phyloP scores from a whole-genome alignment of 2,797 vertebrate species.

The Danio choprae region DNA sequence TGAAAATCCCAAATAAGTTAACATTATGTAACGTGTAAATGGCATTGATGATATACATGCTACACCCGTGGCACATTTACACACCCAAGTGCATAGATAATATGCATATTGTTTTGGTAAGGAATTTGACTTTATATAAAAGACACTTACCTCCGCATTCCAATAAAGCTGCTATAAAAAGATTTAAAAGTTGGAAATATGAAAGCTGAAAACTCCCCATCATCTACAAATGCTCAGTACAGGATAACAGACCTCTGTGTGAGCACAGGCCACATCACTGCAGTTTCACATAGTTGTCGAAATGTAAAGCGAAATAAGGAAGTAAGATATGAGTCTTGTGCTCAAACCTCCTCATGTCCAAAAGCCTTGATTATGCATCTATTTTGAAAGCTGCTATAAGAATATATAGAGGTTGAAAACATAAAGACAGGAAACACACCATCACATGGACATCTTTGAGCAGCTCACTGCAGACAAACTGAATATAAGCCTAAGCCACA shows the following conservation, averaged over 20 bases:
- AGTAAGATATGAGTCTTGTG: not conserved
- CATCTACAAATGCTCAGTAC: not conserved
- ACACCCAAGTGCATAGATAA: not conserved
- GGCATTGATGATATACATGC: not conserved
- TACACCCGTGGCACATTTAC: not conserved
- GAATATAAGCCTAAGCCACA: not conserved
- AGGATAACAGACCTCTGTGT: not conserved
- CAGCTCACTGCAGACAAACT: not conserved
- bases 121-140: not conserved
- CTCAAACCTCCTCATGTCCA: no score
- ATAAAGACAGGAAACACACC: not conserved
- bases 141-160: slow-evolving; percentile 34
- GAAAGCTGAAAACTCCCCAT: not conserved
- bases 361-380: not conserved
- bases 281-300: not conserved
- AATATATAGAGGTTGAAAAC: not conserved
- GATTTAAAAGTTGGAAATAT: not conserved
- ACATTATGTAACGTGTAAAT: not conserved
- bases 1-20: not conserved
- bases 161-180: slow-evolving; percentile 1
- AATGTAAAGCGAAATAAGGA: not conserved
- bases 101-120: not conserved
- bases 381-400: not conserved
- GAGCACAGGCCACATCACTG: not conserved
- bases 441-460: not conserved